Base-by-base conservation (phyloP, 1,140 invertebrate species). In the Drosophila orosa region DNA sequence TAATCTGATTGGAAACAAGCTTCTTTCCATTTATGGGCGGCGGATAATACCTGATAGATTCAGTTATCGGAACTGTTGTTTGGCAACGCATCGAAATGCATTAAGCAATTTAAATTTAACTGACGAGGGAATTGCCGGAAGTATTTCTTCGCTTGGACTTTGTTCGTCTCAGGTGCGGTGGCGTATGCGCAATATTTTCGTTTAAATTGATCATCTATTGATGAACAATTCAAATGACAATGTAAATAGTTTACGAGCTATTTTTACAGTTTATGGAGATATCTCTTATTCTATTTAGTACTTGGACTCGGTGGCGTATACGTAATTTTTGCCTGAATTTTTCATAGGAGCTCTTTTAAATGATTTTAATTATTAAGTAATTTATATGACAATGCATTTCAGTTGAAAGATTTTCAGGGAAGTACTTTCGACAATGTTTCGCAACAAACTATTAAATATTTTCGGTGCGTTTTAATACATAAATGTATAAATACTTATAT, bases 131-230 rank as follows among this genome's bases (percentile, higher is more conserved):
- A 58, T 29, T 50, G 39, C 58, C 52, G 82, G 74, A 82, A 86
- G 74, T 40, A 65, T 40, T 77, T 48, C 25, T 60, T 78, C 25
- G 27, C 29, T 74, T 59, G 69, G 60, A 65, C 58, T 68, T 75
- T 76, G 74, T 10, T 45, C 40, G 15, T 4, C 22, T n/a, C 19
- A 55, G 40, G 48, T 45, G 31, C 67, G 47, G 52, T 59, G 83
- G 69, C 82, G 83, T 87, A 86, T 86, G 66, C 69, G 74, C 73
- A 79, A 86, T 75, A 62, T 82, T 22, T 54, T 29, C 25, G 39
- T 19, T 55, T 40, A 33, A 31, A 50, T 40, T 40, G 35, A 31
- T 31, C 15, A 22, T 29, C 15, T 19, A 65, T 74, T 62, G 22
- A 22, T 15, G 1, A 22, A 27, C 47, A 55, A 37, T 24, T 35